Conservation (phyloP, 1,140 invertebrate species). For the Ganaspis sp. region DNA sequence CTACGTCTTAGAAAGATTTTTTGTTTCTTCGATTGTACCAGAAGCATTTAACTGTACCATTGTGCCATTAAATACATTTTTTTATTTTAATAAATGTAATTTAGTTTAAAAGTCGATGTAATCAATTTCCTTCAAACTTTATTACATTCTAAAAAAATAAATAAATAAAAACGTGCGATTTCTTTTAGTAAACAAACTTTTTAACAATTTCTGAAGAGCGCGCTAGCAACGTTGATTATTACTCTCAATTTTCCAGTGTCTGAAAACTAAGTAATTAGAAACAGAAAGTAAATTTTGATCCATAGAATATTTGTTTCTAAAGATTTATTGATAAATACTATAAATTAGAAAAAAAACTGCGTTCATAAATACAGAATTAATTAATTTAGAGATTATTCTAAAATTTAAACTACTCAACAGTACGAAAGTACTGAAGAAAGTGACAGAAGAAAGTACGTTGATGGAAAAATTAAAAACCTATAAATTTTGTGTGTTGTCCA, state of each 20-base stretch:
- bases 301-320: too few species aligned
- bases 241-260: too few species aligned
- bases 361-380: not conserved
- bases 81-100: constrained; percentile 14
- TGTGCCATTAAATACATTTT: not conserved
- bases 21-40: not conserved
- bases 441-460: not conserved
- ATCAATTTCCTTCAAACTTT: not conserved
- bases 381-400: not conserved
- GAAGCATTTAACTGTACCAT: not conserved
- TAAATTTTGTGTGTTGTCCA: constrained; percentile 88
- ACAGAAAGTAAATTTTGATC: too few species aligned
- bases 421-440: too few species aligned
- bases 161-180: too few species aligned
- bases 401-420: not conserved
- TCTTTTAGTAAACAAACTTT: too few species aligned
- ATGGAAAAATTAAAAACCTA: constrained; percentile 65
- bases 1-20: not conserved
- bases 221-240: too few species aligned
- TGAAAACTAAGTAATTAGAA: too few species aligned
- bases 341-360: too few species aligned
- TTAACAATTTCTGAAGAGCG: too few species aligned
- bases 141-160: too few species aligned
- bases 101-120: not conserved
- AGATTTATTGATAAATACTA: too few species aligned